Conservation (phyloP, 2,113 vertebrate species). For the Pelecanoides urinatrix region DNA sequence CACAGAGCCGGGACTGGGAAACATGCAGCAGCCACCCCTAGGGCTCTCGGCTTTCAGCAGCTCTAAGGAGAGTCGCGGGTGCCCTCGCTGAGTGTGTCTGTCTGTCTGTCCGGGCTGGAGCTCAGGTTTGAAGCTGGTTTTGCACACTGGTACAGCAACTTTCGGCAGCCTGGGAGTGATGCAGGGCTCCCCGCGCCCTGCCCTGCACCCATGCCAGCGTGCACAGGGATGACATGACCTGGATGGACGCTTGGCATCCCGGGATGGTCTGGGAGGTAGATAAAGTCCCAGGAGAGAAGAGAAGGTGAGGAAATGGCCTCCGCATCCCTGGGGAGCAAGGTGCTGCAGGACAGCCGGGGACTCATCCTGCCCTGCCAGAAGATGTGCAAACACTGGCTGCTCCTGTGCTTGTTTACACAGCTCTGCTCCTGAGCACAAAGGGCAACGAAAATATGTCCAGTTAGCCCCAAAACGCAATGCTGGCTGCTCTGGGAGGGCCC, state of each 20-base stretch:
- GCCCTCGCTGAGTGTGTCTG: neutral
- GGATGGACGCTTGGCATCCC: neutral
- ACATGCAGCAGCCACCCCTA: neutral
- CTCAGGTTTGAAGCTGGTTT: neutral
- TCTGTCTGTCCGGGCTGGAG: neutral
- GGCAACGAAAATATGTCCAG: neutral
- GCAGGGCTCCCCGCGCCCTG: neutral
- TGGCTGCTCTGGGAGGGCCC: neutral
- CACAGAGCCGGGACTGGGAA: neutral
- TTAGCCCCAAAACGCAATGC: neutral
- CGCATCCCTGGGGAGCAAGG: neutral
- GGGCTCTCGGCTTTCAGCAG: neutral
- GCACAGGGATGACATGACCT: neutral
- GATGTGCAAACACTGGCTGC: neutral
- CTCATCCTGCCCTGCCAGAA: neutral
- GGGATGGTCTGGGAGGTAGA: neutral
- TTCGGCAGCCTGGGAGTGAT: neutral
- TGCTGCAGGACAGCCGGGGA: neutral
- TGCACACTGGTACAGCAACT: accelerated
- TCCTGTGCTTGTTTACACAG: neutral
- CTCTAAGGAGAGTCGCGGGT: neutral
- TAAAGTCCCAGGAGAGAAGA: neutral
- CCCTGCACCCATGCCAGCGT: accelerated
- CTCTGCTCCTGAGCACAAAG: neutral
- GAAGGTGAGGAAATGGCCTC: neutral